Percentiles rank a stretch among this genome's conserved stretches.
Evolutionary conservation across 2,113 vertebrate genomes (phyloP).

Genomic region (Dolichotis patagonum): DNA sequence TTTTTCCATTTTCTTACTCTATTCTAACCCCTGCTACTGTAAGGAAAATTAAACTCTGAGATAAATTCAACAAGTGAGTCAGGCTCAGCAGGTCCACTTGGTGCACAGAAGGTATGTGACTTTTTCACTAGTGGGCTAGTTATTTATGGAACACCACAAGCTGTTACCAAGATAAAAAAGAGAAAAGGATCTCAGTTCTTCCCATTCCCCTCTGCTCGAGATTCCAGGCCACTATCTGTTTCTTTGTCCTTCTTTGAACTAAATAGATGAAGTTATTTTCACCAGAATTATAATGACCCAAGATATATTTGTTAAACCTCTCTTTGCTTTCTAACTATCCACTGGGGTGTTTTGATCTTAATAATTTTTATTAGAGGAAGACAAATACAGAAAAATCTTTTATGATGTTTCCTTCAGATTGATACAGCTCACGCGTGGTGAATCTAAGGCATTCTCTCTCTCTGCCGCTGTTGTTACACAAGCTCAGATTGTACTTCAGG

Average conservation of each 20-base stretch:
- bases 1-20: not conserved
- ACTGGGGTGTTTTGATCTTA: not conserved
- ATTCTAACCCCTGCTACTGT: not conserved
- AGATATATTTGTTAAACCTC: not conserved
- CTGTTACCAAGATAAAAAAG: not conserved
- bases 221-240: not conserved
- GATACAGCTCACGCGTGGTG: not conserved
- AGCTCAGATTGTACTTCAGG: not conserved
- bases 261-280: slow-evolving; percentile 12
- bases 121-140: not conserved
- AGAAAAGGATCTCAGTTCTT: not conserved
- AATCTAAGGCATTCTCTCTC: not conserved
- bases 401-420: not conserved
- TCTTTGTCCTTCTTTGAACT: not conserved
- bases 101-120: not conserved
- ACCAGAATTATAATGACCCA: not conserved
- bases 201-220: not conserved
- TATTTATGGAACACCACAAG: not conserved
- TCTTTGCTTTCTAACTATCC: not conserved
- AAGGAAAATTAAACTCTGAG: not conserved
- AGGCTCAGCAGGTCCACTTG: not conserved
- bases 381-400: not conserved
- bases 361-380: not conserved
- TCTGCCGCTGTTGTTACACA: not conserved
- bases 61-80: not conserved